Evolutionary conservation across 2,797 vertebrate species (phyloP).

Genomic region (Rhabdomys pumilio): DNA sequence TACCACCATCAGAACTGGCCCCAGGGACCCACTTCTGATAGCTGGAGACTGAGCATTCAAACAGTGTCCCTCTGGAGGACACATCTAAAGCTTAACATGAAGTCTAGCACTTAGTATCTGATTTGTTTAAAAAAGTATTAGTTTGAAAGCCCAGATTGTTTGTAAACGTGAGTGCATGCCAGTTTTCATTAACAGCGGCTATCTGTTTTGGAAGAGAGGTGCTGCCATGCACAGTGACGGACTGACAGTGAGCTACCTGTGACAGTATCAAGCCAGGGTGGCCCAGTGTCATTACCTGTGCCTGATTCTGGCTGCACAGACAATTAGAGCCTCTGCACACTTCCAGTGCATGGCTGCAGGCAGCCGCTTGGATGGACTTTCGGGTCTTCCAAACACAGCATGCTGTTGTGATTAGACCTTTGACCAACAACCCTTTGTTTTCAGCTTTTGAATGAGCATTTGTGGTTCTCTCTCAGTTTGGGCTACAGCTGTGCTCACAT

Average conservation of each 20-base stretch:
- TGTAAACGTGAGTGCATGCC: background rate
- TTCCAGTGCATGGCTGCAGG: fast-evolving
- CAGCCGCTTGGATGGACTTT: fast-evolving
- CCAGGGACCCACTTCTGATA: background rate
- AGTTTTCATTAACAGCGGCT: background rate
- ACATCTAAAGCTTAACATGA: background rate
- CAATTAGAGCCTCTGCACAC: background rate
- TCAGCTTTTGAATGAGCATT: background rate
- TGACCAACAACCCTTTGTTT: background rate
- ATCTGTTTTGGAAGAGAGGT: background rate
- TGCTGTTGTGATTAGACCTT: background rate
- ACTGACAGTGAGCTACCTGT: background rate
- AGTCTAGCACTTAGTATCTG: background rate
- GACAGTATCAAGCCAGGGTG: background rate
- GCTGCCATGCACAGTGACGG: background rate
- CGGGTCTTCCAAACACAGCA: background rate
- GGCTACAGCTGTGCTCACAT: background rate
- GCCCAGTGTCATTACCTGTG: fast-evolving
- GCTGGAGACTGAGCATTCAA: background rate
- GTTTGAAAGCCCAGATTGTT: background rate
- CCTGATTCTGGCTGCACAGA: background rate
- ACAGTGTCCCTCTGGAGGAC: background rate
- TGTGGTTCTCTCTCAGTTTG: background rate
- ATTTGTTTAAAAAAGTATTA: background rate
- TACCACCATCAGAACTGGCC: background rate